Evolutionary conservation across 1,140 invertebrate genomes (phyloP).

Genomic region (Oryzaephilus surinamensis): DNA sequence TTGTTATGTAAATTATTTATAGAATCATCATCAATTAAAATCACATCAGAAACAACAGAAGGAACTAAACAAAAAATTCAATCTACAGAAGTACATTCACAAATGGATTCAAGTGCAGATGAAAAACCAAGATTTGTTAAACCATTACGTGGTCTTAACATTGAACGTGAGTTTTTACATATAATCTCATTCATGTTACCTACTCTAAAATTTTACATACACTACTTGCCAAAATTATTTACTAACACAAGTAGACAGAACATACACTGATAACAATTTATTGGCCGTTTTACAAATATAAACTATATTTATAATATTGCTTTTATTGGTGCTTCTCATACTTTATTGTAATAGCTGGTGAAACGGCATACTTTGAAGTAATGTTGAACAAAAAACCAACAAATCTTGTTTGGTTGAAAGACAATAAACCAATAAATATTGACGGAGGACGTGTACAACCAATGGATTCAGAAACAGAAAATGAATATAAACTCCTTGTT

Average conservation of each 20-base stretch:
- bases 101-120: no score
- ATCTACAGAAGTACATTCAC: no score
- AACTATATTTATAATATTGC: no score
- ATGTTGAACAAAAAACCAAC: conserved; percentile 49
- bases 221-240: no score
- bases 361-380: conserved; percentile 75
- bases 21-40: conserved; percentile 6
- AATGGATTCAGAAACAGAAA: conserved; percentile 40
- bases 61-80: no score
- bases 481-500: conserved; percentile 59
- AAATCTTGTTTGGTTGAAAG: conserved; percentile 77
- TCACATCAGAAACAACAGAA: conserved; percentile 5
- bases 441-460: conserved; percentile 64
- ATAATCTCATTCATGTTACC: no score
- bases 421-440: no score
- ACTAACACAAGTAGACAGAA: no score
- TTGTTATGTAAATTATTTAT: no score
- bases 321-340: conserved; percentile 5
- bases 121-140: conserved; percentile 58
- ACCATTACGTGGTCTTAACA: conserved; percentile 60
- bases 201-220: no score
- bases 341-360: conserved; percentile 56
- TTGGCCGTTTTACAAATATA: not conserved
- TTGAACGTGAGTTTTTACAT: conserved; percentile 61
- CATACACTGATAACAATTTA: not conserved